Evolutionary conservation across 2,113 vertebrate species (phyloP), one percentile per base, ranked within the genome.

Genomic region (Anolis sagrei): DNA sequence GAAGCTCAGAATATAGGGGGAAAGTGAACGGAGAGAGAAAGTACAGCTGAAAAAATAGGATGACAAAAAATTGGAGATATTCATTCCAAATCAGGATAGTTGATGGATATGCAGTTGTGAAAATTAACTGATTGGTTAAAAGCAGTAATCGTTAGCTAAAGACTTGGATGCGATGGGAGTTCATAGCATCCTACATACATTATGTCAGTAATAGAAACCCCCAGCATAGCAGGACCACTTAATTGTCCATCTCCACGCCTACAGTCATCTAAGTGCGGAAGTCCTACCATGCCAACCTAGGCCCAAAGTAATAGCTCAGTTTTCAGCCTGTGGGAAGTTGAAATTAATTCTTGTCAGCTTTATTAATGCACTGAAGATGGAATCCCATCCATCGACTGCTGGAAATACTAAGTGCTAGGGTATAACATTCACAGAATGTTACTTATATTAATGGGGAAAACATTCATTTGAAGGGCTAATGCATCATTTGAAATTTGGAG

Each of bases 381-480:
- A 80, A 86, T 81, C n/a, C 78, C 39, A 75, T 51, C 84, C 77
- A 80, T 34, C 16, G 51, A 27, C n/a, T 64, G 3, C 23, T 27
- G 21, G 69, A 80, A 80, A 86, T 48, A 34, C 32, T 51, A 70
- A 44, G 36, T 36, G 27, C 7, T 74, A 64, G 32, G 61, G 77
- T 34, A 27, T 86, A 86, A 74, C 5, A 5, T 86, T 74, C 78
- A 86, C 39, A 81, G 54, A 75, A 64, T 51, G 48, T 49, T 51
- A 74, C n/a, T 75, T 81, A 51, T 54, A 74, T 81, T 80, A 51
- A 74, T 75, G n/a, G 32, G 11, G 69, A n/a, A 51, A 75, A 29
- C 78, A 9, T 70, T 73, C 23, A 36, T 86, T 75, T 81, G 78
- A 81, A 86, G 39, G 44, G 70, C 70, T 81, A 75, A 86, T 86